phyloP scores from a whole-genome alignment of 2,888 invertebrate genomes.

The Drosophila hamatofila region DNA sequence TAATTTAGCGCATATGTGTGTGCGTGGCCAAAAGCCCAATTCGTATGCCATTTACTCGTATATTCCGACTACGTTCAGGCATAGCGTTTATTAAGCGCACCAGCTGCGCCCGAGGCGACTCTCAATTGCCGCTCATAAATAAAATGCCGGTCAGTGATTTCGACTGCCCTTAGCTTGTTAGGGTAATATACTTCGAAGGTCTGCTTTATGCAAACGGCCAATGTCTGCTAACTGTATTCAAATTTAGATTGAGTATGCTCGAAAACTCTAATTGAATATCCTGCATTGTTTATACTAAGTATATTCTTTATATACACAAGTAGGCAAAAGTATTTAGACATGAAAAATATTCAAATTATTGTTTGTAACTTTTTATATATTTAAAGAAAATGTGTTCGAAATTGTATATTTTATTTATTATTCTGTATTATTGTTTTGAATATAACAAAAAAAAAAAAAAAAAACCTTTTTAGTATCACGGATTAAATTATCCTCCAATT shows the following conservation, averaged over 20 bases:
- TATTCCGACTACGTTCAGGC: conserved; percentile 28
- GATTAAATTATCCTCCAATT: too few species aligned
- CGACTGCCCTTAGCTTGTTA: conserved; percentile 45
- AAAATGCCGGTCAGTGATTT: conserved; percentile 75
- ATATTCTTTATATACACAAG: too few species aligned
- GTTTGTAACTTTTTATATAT: too few species aligned
- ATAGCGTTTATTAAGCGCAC: conserved; percentile 71
- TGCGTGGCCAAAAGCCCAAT: conserved; percentile 20
- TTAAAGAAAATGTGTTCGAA: too few species aligned
- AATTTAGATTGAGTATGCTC: not conserved
- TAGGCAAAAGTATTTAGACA: too few species aligned
- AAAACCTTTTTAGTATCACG: too few species aligned
- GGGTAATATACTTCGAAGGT: conserved; percentile 13
- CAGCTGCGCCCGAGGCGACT: conserved; percentile 70
- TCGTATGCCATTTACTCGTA: conserved; percentile 33
- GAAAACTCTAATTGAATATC: conserved; percentile 1
- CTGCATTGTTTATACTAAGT: too few species aligned
- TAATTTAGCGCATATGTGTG: conserved; percentile 70
- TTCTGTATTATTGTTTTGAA: too few species aligned
- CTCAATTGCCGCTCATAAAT: conserved; percentile 79
- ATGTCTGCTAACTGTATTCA: not conserved
- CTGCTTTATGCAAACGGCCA: not conserved
- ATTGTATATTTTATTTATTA: too few species aligned
- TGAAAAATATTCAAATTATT: too few species aligned
- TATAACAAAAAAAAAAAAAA: too few species aligned